Conservation (phyloP, 1,140 invertebrate genomes). For the Pantala flavescens region DNA sequence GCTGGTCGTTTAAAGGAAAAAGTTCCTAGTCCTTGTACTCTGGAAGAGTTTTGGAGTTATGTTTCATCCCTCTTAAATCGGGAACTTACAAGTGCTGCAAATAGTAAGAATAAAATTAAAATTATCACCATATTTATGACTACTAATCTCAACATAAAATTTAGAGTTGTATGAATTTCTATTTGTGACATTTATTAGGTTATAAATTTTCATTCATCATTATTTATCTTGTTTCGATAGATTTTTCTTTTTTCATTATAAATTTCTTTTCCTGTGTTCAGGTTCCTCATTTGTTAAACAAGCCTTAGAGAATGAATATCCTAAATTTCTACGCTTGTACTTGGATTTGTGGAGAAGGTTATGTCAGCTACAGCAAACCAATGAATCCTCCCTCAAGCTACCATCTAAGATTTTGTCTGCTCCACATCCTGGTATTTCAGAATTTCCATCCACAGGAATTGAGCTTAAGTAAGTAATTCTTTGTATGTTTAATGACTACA, state of each 20-base stretch:
- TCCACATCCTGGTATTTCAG: not conserved
- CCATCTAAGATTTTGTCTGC: not conserved
- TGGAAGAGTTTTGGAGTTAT: constrained; percentile 25
- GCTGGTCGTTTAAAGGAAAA: not conserved
- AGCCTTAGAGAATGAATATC: constrained; percentile 79
- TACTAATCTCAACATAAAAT: no score
- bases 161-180: no score
- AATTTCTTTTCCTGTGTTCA: constrained; percentile 25
- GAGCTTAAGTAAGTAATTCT: not conserved
- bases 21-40: not conserved
- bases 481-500: no score
- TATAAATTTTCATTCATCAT: no score
- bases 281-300: constrained; percentile 65
- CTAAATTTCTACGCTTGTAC: constrained; percentile 64
- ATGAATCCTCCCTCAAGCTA: not conserved
- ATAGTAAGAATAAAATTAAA: not conserved
- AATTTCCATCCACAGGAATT: not conserved
- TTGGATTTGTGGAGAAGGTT: constrained; percentile 52
- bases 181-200: no score
- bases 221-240: no score
- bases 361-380: not conserved
- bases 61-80: constrained; percentile 22
- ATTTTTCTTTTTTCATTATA: no score
- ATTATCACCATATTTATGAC: no score
- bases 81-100: constrained; percentile 21